Base-by-base conservation (phyloP, 2,113 vertebrate species). In the Laticauda laticaudata region DNA sequence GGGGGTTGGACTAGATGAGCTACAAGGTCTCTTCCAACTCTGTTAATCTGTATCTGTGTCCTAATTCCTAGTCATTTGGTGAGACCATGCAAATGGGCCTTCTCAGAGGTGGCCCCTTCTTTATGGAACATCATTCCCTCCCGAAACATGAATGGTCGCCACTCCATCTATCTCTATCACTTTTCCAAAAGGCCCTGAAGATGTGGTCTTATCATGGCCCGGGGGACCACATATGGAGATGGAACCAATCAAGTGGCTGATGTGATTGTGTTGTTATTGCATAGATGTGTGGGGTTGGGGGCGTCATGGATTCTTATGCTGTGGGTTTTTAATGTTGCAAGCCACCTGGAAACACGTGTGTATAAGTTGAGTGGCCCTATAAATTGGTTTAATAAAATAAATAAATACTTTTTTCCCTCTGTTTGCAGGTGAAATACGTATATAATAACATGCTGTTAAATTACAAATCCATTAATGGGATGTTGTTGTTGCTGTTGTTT, bases 381-480 rank as follows among this genome's bases (percentile, higher is more conserved):
- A n/a, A 69, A 69, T 69, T 15, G 4, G 11, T n/a, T 69, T 69
- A n/a, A 69, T 69, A n/a, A 69, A 69, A 69, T 69, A 64, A 64
- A 64, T 64, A 69, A 59, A 59, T 59, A 59, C 12, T 39, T 20
- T 12, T 0, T 3, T 0, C 48, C 51, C 39, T 94, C 94, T 93
- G 88, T 59, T 59, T 86, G 34, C 89, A 92, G 94, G 92, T 88
- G 91, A 96, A 96, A 86, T 93, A 93, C 15, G 54, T 91, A 96
- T 24, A 45, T 93, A 92, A 94, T 89, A 92, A 90, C 3, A 0
- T 1, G 86, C 94, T 96, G 94, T 96, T 96, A 95, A 96, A 96
- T 96, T 95, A 97, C 94, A 94, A 96, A 96, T 93, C 96, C 93
- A 96, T 94, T 90, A 95, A 94, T n/a, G 95, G 95, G 96, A 94